Evolutionary conservation across 2,888 invertebrate genomes (phyloP).

Genomic region (Poecilus cupreus): DNA sequence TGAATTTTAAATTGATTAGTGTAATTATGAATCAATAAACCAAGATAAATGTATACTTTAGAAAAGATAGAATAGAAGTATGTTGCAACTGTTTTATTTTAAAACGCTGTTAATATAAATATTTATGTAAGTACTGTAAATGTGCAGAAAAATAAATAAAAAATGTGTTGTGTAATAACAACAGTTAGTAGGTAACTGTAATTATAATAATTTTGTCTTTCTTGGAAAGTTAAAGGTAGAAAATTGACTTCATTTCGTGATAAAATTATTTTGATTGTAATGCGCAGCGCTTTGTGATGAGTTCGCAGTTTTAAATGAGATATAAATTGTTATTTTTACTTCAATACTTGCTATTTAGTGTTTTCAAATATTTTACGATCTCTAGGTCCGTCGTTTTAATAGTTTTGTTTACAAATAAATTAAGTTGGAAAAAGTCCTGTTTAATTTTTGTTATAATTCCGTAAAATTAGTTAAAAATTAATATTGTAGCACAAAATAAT

Average conservation of each 20-base stretch:
- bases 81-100: too few relatives aligned
- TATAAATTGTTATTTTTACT: not conserved
- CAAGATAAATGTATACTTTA: too few relatives aligned
- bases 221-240: constrained; percentile 24
- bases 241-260: not conserved
- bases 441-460: not conserved
- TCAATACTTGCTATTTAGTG: not conserved
- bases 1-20: constrained; percentile 23
- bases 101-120: too few relatives aligned
- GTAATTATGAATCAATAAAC: not conserved
- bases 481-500: not conserved
- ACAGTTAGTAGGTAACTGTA: not conserved
- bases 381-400: not conserved
- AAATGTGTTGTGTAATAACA: constrained; percentile 3
- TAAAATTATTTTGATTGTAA: not conserved
- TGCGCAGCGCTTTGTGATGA: not conserved
- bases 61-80: too few relatives aligned
- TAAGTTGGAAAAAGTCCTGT: not conserved
- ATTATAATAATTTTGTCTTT: not conserved
- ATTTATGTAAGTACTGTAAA: not conserved
- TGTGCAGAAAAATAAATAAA: constrained; percentile 3
- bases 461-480: not conserved
- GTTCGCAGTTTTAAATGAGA: too few relatives aligned
- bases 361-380: not conserved
- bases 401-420: constrained; percentile 3